Base-by-base conservation (phyloP, 1,140 invertebrate genomes). In the Apis laboriosa region DNA sequence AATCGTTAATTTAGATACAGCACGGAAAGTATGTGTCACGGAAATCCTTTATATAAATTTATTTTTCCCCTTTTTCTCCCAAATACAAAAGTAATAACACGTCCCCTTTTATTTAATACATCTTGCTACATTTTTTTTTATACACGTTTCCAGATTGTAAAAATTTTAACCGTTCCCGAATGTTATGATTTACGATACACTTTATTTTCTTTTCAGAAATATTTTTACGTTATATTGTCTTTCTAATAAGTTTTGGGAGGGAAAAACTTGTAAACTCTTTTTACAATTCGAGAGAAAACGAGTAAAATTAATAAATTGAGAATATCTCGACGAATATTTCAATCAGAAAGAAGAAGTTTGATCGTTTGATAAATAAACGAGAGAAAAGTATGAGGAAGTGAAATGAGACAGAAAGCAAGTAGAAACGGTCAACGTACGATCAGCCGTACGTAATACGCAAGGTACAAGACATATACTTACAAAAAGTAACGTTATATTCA, bases 1-100 rank as follows among this genome's bases (percentile, higher is more conserved):
- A 43, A 77, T 55, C 75, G 53, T 67, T 77, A 55, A 77, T 77
- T 77, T 67, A 77, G 75, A 77, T 67, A 67, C 63, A 77, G 28
- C 61, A 77, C 49, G n/a, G 15, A 66, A 76, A 21, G 28, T 15
- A 9, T 34, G 43, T 43, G 66, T 49, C 21, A 68, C 55, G 71
- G 19, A 58, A 73, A 12, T 19, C 9, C 9, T 58, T 75, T 61
- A 24, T 7, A 51, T 5, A 51, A 75, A 19, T 58, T 73, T n/a
- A 56, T 21, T 28, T 21, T 15, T 56, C 17, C 15, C 8, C 8
- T 7, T 19, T 61, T 24, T 24, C 9, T 61, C 34, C 9, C 19
- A 21, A 43, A 11, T 5, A 19, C 51, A 70, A 51, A 13, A 67
- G 28, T 21, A 68, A 68, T n/a, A 34, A 70, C 21, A 17, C 8